These are phyloP conservation scores for Cebus imitator DNA, from an alignment of 2,113 vertebrate species.

Conservation along the genomic window DNA sequence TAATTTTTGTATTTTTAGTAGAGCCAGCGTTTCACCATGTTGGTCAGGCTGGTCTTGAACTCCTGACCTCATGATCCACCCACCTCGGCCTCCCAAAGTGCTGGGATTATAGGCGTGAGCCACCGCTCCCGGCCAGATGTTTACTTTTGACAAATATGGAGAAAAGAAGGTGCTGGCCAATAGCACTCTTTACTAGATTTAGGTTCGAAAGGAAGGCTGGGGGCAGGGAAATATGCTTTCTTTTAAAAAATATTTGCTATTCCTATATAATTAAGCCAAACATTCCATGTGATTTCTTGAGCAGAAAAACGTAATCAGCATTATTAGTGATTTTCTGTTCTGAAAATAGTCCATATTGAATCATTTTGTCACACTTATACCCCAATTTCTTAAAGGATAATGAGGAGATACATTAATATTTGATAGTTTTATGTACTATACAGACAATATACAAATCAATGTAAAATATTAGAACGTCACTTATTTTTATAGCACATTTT, in stretches of 20 bases:
- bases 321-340: conserved; percentile 3
- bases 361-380: conserved; percentile 14
- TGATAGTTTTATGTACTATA: not conserved
- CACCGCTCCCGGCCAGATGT: not conserved
- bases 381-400: conserved; percentile 27
- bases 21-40: too few relatives aligned
- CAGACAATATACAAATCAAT: not conserved
- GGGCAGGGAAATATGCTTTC: not conserved
- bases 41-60: too few relatives aligned
- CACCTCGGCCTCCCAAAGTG: too few relatives aligned
- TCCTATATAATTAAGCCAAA: not conserved
- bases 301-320: conserved; percentile 25
- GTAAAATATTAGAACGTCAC: not conserved
- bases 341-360: not conserved
- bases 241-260: conserved; percentile 36
- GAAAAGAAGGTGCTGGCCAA: not conserved
- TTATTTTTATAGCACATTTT: not conserved
- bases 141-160: not conserved
- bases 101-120: too few relatives aligned
- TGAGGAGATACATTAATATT: not conserved
- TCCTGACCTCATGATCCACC: too few relatives aligned
- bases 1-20: too few relatives aligned
- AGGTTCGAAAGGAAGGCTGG: not conserved
- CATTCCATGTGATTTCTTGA: not conserved
- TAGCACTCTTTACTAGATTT: not conserved